Evolutionary conservation across 2,888 invertebrate species (phyloP).

Genomic region (Ophioninae sp.): DNA sequence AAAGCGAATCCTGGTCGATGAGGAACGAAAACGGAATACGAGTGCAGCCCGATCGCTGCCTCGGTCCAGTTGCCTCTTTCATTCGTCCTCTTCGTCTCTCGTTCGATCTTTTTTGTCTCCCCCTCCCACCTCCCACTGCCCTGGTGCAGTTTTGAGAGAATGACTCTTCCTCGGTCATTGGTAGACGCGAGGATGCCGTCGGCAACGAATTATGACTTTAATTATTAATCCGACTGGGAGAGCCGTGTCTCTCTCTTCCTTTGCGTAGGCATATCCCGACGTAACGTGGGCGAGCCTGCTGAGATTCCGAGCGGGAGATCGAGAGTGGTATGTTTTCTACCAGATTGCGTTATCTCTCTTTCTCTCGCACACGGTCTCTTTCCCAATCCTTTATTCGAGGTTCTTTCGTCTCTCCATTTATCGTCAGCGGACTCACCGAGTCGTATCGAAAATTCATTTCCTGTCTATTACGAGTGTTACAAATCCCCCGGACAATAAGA

Average conservation of each 20-base stretch:
- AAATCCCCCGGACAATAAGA: slow-evolving; percentile 11
- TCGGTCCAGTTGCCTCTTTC: not conserved
- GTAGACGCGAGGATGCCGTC: slow-evolving; percentile 39
- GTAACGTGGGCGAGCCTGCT: slow-evolving; percentile 64
- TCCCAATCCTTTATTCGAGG: slow-evolving; percentile 31
- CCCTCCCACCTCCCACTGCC: not conserved
- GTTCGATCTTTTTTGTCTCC: slow-evolving; percentile 10
- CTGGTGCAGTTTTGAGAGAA: slow-evolving; percentile 37
- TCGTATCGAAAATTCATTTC: slow-evolving; percentile 45
- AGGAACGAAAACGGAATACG: slow-evolving; percentile 26
- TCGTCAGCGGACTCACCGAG: not conserved
- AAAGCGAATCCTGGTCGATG: slow-evolving; percentile 1
- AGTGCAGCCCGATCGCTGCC: slow-evolving; percentile 32
- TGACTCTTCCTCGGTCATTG: slow-evolving; percentile 25
- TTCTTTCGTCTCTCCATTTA: slow-evolving; percentile 33
- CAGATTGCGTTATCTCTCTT: slow-evolving; percentile 49
- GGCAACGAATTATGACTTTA: slow-evolving; percentile 62
- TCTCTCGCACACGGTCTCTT: slow-evolving; percentile 56
- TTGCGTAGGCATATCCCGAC: slow-evolving; percentile 56
- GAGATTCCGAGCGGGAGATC: slow-evolving; percentile 67
- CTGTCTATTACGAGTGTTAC: slow-evolving; percentile 21
- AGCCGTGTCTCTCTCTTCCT: slow-evolving; percentile 52
- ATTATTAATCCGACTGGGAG: slow-evolving; percentile 61
- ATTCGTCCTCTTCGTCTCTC: not conserved
- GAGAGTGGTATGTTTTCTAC: slow-evolving; percentile 67